phyloP scores from a whole-genome alignment of 2,113 vertebrate species.

The Electrona antarctica region DNA sequence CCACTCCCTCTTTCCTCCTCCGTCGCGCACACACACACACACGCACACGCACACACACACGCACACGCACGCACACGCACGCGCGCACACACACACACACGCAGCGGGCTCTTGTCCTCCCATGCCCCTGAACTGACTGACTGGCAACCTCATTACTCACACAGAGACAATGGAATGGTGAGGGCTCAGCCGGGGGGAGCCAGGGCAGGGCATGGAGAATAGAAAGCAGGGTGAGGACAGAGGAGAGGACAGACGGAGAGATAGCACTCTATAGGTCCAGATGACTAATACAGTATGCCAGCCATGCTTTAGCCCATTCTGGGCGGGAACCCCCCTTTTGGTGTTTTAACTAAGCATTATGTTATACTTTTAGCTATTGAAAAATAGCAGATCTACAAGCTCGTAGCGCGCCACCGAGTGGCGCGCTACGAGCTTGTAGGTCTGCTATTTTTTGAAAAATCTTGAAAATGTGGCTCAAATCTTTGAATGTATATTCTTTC shows the following conservation, averaged over 20 bases:
- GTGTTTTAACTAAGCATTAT: too few relatives aligned
- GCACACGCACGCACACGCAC: not conserved
- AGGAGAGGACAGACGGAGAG: not conserved
- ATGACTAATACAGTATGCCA: conserved; percentile 31
- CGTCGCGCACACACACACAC: not conserved
- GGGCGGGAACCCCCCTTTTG: not conserved
- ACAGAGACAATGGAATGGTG: not conserved
- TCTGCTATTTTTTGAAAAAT: too few relatives aligned
- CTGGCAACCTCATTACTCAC: not conserved
- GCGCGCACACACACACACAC: not conserved
- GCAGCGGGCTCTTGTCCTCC: not conserved
- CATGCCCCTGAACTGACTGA: not conserved
- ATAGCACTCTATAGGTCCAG: not conserved
- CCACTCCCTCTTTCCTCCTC: not conserved
- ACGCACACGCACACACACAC: not conserved
- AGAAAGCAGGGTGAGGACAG: conserved; percentile 4
- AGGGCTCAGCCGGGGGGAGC: conserved; percentile 19
- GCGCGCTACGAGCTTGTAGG: too few relatives aligned
- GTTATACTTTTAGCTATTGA: too few relatives aligned
- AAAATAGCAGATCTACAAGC: too few relatives aligned
- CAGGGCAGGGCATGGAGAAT: not conserved
- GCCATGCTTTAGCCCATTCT: not conserved
- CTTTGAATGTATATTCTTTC: too few relatives aligned
- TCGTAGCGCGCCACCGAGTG: too few relatives aligned
- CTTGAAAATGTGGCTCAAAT: too few relatives aligned